Evolutionary conservation across 1,140 invertebrate genomes (phyloP).

Genomic region (Pogonus chalceus): DNA sequence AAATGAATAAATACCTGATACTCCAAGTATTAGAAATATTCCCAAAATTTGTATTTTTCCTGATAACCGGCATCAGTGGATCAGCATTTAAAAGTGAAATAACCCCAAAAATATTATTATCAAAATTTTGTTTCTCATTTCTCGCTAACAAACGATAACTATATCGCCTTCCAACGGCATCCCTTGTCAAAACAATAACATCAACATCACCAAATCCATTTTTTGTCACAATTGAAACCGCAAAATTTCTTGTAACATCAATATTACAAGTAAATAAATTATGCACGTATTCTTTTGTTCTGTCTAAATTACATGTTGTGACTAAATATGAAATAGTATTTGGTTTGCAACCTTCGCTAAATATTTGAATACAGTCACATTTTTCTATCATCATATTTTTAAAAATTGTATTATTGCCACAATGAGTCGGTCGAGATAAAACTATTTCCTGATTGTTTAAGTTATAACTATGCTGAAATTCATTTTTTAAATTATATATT

Average conservation of each 20-base stretch:
- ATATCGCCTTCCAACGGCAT: neutral
- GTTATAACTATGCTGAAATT: neutral
- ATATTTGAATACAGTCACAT: neutral
- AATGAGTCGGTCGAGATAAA: neutral
- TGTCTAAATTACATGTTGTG: neutral
- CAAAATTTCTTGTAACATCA: neutral
- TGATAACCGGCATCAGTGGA: neutral
- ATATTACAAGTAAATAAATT: neutral
- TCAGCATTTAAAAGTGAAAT: neutral
- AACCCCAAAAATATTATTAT: neutral
- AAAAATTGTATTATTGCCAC: neutral
- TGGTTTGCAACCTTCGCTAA: neutral
- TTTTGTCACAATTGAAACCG: neutral
- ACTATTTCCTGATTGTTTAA: slow-evolving; percentile 1
- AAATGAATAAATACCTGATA: too few relatives aligned
- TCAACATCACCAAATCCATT: neutral
- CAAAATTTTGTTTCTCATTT: neutral
- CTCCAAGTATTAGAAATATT: neutral
- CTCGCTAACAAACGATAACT: neutral
- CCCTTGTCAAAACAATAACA: neutral
- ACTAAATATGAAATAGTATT: neutral
- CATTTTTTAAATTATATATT: too few relatives aligned
- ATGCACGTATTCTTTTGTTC: neutral
- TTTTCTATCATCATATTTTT: neutral
- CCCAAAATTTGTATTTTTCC: neutral